phyloP scores from a whole-genome alignment of 2,113 vertebrate genomes.

The Athene cunicularia region DNA sequence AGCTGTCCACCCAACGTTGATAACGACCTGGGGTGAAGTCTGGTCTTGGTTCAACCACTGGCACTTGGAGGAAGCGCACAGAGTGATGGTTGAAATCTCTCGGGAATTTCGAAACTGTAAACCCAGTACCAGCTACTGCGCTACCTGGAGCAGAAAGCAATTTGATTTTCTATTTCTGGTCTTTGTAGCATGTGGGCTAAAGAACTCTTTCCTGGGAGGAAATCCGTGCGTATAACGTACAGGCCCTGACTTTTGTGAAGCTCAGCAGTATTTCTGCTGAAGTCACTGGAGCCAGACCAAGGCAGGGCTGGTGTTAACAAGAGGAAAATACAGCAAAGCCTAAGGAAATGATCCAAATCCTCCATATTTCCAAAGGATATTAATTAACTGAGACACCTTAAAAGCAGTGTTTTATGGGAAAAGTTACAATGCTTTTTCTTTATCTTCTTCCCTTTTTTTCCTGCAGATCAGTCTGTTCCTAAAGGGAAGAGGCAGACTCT shows the following conservation, averaged over 20 bases:
- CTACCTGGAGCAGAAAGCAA: background rate
- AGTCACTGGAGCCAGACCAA: background rate
- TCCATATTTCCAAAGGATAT: background rate
- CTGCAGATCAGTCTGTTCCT: background rate
- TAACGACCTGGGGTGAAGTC: background rate
- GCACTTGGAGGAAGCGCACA: background rate
- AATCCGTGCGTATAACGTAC: accelerated
- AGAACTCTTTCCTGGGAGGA: background rate
- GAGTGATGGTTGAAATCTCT: background rate
- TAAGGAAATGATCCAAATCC: background rate
- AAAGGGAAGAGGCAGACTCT: background rate
- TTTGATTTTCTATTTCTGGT: background rate
- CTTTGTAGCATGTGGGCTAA: background rate
- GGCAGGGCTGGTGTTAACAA: background rate
- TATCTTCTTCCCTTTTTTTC: background rate
- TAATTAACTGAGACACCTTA: background rate
- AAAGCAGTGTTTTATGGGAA: background rate
- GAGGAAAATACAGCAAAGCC: background rate
- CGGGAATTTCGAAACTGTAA: background rate
- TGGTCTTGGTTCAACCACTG: background rate
- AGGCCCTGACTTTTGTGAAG: background rate
- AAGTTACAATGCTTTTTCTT: background rate
- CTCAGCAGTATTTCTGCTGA: background rate
- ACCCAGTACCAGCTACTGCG: background rate
- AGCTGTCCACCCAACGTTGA: accelerated